phyloP scores from a whole-genome alignment of 2,113 vertebrate genomes.

The Epinephelus cyanopodus region DNA sequence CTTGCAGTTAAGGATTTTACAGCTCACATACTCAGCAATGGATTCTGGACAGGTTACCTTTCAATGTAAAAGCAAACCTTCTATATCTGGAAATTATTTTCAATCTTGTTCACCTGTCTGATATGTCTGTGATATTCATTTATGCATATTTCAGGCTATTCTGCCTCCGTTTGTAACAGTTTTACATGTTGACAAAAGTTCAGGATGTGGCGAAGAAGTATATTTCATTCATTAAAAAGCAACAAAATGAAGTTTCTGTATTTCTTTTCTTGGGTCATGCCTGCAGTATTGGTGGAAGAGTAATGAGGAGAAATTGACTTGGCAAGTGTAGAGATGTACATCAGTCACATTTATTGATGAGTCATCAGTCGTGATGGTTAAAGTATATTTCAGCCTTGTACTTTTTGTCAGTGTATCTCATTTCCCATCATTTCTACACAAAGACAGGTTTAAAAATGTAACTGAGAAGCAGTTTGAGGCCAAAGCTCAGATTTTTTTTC shows the following conservation, averaged over 20 bases:
- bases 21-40: slow-evolving; percentile 27
- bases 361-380: slow-evolving; percentile 14
- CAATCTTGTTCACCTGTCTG: slow-evolving; percentile 8
- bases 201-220: slow-evolving; percentile 53
- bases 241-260: slow-evolving; percentile 38
- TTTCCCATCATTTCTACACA: not conserved
- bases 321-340: not conserved
- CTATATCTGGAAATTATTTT: slow-evolving; percentile 33
- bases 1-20: slow-evolving; percentile 35
- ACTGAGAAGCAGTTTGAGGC: slow-evolving; percentile 7
- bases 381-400: not conserved
- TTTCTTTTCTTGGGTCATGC: slow-evolving; percentile 1
- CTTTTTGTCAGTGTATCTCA: not conserved
- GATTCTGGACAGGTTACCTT: slow-evolving; percentile 13
- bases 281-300: not conserved
- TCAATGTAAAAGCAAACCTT: not conserved
- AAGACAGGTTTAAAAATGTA: not conserved
- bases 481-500: not conserved
- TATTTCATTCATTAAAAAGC: slow-evolving; percentile 75
- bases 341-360: not conserved
- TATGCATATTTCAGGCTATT: slow-evolving; percentile 25
- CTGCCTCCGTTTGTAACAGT: slow-evolving; percentile 57
- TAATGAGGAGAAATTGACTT: not conserved
- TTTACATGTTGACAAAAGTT: slow-evolving; percentile 76
- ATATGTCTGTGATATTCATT: slow-evolving; percentile 27